These are phyloP conservation scores for Upupa epops DNA, from an alignment of 2,113 vertebrate species.

Conservation along the genomic window DNA sequence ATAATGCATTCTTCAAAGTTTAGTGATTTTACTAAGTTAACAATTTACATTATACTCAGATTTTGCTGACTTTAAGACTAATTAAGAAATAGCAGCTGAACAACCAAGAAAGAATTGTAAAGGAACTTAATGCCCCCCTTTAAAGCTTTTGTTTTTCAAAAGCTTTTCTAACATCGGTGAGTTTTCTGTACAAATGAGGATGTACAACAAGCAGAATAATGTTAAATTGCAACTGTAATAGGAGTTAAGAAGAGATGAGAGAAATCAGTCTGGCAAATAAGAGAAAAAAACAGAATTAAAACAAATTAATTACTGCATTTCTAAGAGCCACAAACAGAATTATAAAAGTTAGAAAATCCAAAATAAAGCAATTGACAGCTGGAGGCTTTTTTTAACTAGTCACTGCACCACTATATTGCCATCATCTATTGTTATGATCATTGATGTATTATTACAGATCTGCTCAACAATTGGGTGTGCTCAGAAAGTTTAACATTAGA, in stretches of 20 bases:
- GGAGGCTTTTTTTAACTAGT: not conserved
- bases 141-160: not conserved
- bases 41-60: not conserved
- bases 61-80: not conserved
- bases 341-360: not conserved
- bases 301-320: not conserved
- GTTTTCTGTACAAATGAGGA: not conserved
- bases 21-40: not conserved
- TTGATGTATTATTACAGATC: not conserved
- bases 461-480: not conserved
- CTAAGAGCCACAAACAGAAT: not conserved
- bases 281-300: not conserved
- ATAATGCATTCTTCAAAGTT: not conserved
- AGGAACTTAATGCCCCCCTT: not conserved
- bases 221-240: not conserved
- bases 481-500: not conserved
- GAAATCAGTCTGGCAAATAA: not conserved
- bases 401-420: not conserved
- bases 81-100: not conserved
- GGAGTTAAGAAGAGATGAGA: not conserved
- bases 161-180: not conserved
- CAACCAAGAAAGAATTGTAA: not conserved
- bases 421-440: slow-evolving; percentile 34
- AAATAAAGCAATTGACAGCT: not conserved
- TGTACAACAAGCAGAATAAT: not conserved